Percentiles rank a stretch among this genome's conserved stretches.
Evolutionary conservation across 2,888 invertebrate species (phyloP).

Genomic region (Trichogramma evanescens): DNA sequence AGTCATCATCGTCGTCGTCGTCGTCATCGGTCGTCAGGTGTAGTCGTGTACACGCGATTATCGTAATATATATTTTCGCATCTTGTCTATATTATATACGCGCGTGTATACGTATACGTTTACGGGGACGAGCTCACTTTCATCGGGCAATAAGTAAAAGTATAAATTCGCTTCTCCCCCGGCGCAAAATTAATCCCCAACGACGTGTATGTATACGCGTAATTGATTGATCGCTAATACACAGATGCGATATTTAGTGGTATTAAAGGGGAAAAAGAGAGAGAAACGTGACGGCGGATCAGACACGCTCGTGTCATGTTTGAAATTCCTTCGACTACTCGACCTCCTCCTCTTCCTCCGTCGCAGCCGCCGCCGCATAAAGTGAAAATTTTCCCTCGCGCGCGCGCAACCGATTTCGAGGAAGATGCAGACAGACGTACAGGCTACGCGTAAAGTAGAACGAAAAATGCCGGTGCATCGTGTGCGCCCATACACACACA

Average conservation of each 20-base stretch:
- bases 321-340: background rate
- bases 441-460: conserved; percentile 2
- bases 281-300: conserved; percentile 1
- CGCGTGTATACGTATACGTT: background rate
- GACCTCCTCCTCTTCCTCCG: no score
- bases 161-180: background rate
- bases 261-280: background rate
- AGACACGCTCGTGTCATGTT: background rate
- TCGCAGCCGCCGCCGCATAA: no score
- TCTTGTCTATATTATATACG: no score
- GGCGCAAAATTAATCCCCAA: conserved; percentile 1
- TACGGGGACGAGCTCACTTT: background rate
- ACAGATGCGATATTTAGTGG: background rate
- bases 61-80: no score
- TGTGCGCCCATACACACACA: background rate
- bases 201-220: background rate
- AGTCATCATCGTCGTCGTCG: no score
- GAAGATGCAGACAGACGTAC: conserved; percentile 9
- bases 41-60: no score
- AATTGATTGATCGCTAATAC: conserved; percentile 11
- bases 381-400: conserved; percentile 21
- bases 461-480: background rate
- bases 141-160: conserved; percentile 9
- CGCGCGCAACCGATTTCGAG: background rate
- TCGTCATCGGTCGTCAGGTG: no score